Conservation (phyloP, 2,888 invertebrate genomes). For the Lochmaea crataegi region DNA sequence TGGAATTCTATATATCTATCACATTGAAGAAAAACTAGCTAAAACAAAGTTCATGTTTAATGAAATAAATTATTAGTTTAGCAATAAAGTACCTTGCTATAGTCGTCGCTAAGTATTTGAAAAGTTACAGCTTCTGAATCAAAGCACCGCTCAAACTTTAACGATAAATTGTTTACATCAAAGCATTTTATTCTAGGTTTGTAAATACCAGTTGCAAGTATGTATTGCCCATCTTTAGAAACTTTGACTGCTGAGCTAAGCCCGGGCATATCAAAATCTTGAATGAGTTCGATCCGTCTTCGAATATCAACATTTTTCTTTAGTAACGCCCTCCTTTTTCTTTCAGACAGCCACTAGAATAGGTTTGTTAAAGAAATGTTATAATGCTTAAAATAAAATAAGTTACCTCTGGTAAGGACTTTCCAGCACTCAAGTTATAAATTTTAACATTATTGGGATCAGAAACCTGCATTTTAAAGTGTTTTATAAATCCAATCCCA, state of each 20-base stretch:
- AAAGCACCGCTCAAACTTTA: slow-evolving; percentile 98
- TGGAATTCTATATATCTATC: slow-evolving; percentile 97
- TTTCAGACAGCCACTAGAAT: slow-evolving; percentile 87
- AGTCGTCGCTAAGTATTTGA: slow-evolving; percentile 93
- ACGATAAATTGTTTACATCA: slow-evolving; percentile 93
- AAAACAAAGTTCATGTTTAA: slow-evolving; percentile 53
- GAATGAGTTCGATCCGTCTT: slow-evolving; percentile 93
- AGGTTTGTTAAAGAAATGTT: slow-evolving; percentile 12
- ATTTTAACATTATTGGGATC: slow-evolving; percentile 97
- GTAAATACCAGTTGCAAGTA: slow-evolving; percentile 93
- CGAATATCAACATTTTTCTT: slow-evolving; percentile 92
- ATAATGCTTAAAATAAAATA: background rate
- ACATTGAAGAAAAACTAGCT: slow-evolving; percentile 90
- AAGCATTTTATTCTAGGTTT: slow-evolving; percentile 97
- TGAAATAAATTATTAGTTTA: slow-evolving; percentile 34
- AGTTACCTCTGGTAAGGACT: slow-evolving; percentile 95
- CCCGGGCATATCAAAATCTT: slow-evolving; percentile 99
- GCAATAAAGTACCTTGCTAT: slow-evolving; percentile 81
- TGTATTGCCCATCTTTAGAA: slow-evolving; percentile 91
- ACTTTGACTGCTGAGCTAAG: slow-evolving; percentile 86
- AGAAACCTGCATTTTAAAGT: slow-evolving; percentile 83
- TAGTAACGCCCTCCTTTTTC: slow-evolving; percentile 81
- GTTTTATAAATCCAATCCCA: background rate
- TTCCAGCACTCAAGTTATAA: slow-evolving; percentile 96
- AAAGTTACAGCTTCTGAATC: slow-evolving; percentile 97